Evolutionary conservation across 2,797 vertebrate species (phyloP).

Genomic region (Rhabdophis nuchalis): DNA sequence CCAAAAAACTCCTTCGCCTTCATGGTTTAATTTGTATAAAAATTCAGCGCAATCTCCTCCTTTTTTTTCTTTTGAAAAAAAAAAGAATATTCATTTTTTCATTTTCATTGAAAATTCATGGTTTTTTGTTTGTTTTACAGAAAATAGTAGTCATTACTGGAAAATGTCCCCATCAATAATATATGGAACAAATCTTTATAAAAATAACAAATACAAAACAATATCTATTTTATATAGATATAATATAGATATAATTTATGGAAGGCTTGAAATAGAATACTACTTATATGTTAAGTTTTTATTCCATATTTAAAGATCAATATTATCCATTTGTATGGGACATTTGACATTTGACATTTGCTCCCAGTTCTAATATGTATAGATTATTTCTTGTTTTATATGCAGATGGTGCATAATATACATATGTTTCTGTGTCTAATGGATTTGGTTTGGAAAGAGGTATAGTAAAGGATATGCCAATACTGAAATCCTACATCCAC

Average conservation of each 20-base stretch:
- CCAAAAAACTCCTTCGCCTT: not conserved
- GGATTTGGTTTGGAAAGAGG: not conserved
- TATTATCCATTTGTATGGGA: not conserved
- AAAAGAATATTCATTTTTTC: too few relatives aligned
- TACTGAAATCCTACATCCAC: not conserved
- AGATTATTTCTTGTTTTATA: not conserved
- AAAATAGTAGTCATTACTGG: not conserved
- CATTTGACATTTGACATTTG: not conserved
- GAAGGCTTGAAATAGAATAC: not conserved
- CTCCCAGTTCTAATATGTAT: not conserved
- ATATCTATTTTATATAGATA: not conserved
- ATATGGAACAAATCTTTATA: not conserved
- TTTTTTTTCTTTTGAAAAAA: not conserved
- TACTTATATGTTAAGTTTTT: not conserved
- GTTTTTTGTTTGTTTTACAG: not conserved
- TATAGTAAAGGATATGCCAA: not conserved
- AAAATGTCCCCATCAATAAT: not conserved
- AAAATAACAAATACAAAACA: not conserved
- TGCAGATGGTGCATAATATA: not conserved
- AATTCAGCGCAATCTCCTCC: not conserved
- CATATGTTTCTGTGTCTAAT: not conserved
- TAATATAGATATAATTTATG: not conserved
- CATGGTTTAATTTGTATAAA: slow-evolving; percentile 10
- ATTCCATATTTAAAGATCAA: not conserved
- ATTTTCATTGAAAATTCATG: too few relatives aligned